Evolutionary conservation across 2,113 vertebrate species (phyloP).

Genomic region (Plestiodon gilberti): DNA sequence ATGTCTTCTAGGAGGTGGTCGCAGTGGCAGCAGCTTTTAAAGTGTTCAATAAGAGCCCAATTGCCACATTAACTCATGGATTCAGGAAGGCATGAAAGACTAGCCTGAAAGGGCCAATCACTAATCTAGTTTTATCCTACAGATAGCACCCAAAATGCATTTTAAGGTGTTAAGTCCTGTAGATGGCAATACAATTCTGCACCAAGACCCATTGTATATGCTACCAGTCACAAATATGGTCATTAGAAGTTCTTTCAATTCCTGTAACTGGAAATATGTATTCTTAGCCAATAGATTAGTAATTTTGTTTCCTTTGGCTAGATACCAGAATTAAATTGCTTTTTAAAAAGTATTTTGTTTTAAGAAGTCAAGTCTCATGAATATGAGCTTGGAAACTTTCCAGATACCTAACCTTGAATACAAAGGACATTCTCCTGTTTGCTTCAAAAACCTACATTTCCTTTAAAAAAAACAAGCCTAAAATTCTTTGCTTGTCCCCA

Average conservation of each 20-base stretch:
- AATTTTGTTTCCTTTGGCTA: not conserved
- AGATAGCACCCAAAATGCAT: not conserved
- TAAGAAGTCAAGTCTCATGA: not conserved
- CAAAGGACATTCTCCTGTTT: not conserved
- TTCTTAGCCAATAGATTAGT: not conserved
- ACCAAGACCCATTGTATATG: not conserved
- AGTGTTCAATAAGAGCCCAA: too few species aligned
- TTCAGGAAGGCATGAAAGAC: not conserved
- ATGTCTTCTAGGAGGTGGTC: not conserved
- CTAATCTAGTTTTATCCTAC: too few species aligned
- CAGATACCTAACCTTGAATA: not conserved
- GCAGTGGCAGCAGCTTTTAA: too few species aligned
- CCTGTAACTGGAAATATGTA: not conserved
- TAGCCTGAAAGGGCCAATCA: not conserved
- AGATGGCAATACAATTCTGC: not conserved
- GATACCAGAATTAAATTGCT: not conserved
- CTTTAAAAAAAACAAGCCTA: slow-evolving; percentile 32
- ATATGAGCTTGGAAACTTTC: not conserved
- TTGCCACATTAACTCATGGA: too few species aligned
- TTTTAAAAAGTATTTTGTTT: not conserved
- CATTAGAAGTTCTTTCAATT: not conserved
- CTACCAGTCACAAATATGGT: not conserved
- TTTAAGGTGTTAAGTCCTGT: too few species aligned
- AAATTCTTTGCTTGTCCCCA: slow-evolving; percentile 38
- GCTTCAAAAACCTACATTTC: not conserved